Evolutionary conservation across 2,888 invertebrate genomes (phyloP), one percentile per base, ranked within the genome.

Genomic region (Polymixis lichenea): DNA sequence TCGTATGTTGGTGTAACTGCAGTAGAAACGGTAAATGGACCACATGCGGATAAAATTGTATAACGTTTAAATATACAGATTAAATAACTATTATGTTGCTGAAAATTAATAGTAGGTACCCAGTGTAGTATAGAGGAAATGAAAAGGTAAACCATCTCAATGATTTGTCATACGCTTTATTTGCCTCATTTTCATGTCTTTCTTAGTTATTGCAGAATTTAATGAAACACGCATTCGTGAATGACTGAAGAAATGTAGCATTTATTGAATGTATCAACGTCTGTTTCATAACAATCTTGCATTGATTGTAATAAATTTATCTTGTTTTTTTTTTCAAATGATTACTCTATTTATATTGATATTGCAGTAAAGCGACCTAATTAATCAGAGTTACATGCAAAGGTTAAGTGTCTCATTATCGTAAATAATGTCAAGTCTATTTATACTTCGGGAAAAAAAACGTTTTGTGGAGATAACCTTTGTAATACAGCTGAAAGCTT

Each of bases 321-420:
- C 58, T 71, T 64, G 66, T 75, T 61, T 38, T 80, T 64, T 66
- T 46, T 61, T 56, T 49, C 46, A 72, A 77, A 74, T 38, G 25
- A 61, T 65, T 66, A 32, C 43, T 64, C 49, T 51, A 61, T 70
- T 75, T 58, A 81, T 73, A 71, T 85, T 72, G 49, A 80, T 73
- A 78, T 75, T 73, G 75, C 77, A 64, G 43, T 65, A 80, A 84
- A 79, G 79, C 73, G 73, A 78, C 67, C 71, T 70, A 86, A 85
- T 87, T 87, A 77, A 85, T 81, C 79, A 75, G 81, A 85, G 71
- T 79, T 77, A 84, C 78, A 82, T 62, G 64, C 56, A 86, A 85
- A 86, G 82, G 84, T 84, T 78, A 87, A 87, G 73, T 85, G 77
- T 77, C 49, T 66, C 46, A 32, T 38, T 66, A 87, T 83, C 80